A percentile compares a stretch with the other conserved stretches of the same genome.
phyloP scores from a whole-genome alignment of 2,113 vertebrate species.

The Phasianus colchicus region DNA sequence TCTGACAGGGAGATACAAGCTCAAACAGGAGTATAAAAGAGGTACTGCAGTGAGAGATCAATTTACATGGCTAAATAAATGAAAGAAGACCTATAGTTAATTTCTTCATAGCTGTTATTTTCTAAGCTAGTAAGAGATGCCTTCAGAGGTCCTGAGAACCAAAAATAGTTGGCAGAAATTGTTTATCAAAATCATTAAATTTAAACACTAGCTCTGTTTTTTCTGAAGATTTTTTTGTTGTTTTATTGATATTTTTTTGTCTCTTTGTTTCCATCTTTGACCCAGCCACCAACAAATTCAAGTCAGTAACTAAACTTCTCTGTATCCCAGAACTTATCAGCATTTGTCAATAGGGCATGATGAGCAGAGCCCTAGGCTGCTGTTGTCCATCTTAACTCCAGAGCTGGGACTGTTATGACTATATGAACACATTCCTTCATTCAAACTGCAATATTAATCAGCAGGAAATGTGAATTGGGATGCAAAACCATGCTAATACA shows the following conservation, averaged over 20 bases:
- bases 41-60: background rate
- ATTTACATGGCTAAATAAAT: background rate
- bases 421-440: background rate
- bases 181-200: background rate
- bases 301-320: background rate
- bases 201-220: background rate
- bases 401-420: background rate
- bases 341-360: accelerated
- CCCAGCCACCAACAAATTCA: background rate
- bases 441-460: background rate
- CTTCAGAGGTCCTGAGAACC: background rate
- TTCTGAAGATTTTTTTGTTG: accelerated
- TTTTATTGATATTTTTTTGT: background rate
- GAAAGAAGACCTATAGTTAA: background rate
- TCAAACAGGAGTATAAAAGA: background rate
- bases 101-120: background rate
- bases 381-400: background rate
- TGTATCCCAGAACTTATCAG: background rate
- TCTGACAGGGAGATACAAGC: background rate
- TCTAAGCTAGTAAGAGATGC: background rate
- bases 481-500: background rate
- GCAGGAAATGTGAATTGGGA: accelerated
- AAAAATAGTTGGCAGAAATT: background rate
- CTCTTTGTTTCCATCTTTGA: background rate
- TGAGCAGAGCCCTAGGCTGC: background rate